Base-by-base conservation (phyloP, 2,797 vertebrate genomes). In the Myotis findleyi region DNA sequence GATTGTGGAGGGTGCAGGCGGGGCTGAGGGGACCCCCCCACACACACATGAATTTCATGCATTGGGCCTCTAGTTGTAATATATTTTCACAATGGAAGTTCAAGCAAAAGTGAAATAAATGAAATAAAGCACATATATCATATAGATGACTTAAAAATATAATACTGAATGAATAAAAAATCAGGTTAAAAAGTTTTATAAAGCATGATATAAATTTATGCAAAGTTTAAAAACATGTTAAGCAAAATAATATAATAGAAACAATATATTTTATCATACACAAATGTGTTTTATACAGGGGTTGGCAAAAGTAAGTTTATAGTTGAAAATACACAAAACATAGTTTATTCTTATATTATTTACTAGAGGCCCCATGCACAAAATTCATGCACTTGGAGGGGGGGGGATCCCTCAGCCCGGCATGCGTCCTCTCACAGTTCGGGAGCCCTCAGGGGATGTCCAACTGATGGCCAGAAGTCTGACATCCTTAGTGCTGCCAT, bases 31-130 rank as follows among this genome's bases (percentile, higher is more conserved):
- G 51, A 7, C 51, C 51, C 16, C 1, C 17, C 5, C 51, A 5
- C 51, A 5, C 41, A 1, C 41, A 41, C 41, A 41, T 41, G 7
- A 55, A 55, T 23, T 55, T 55, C 7, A 21, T 23, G 53, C 8
- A 55, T 21, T 21, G 3, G 8, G 21, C 21, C 23, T 57, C 55
- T 57, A 57, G 55, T 33, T 92, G 7, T 13, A 84, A 75, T 64
- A 66, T 51, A 53, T 44, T 80, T n/a, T 87, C 53, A 69, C 41
- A 92, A 11, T 38, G 47, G 36, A 84, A 84, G 30, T 51, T 36
- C 27, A 92, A 86, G 41, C 38, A 72, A 21, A 80, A 33, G 64
- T 64, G n/a, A 96, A 86, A 41, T 89, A 81, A 79, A n/a, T 64
- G 7, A 84, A 80, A 21, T 72, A 83, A 76, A 80, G 10, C 18